These are phyloP conservation scores for Xestoiulus laeticollis DNA, from an alignment of 2,888 invertebrate species.

Conservation along the genomic window DNA sequence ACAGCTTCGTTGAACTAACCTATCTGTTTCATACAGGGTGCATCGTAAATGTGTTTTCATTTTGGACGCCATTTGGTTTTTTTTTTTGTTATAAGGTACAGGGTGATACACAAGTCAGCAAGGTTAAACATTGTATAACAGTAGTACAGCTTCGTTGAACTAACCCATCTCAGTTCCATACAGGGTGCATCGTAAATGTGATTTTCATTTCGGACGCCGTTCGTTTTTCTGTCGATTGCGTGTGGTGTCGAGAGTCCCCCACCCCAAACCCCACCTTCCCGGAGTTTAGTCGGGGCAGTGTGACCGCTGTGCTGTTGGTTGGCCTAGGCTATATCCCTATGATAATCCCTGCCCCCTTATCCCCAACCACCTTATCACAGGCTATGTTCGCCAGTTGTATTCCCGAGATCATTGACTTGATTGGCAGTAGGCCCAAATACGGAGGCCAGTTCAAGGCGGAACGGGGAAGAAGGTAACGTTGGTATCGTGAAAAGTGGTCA, in stretches of 20 bases:
- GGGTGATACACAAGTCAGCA: too few relatives aligned
- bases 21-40: too few relatives aligned
- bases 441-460: constrained; percentile 95
- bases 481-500: not conserved
- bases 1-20: too few relatives aligned
- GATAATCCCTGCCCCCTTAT: constrained; percentile 47
- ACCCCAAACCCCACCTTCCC: not conserved
- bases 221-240: too few relatives aligned
- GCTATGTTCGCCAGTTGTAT: constrained; percentile 99
- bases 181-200: too few relatives aligned
- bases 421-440: constrained; percentile 99
- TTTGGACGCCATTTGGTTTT: too few relatives aligned
- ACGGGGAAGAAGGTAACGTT: constrained; percentile 90
- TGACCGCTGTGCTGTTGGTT: not conserved
- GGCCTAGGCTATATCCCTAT: constrained; percentile 7
- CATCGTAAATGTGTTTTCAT: too few relatives aligned
- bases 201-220: not conserved
- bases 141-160: too few relatives aligned
- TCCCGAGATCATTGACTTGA: constrained; percentile 99
- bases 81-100: too few relatives aligned
- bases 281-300: not conserved
- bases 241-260: not conserved
- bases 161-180: not conserved
- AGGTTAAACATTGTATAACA: too few relatives aligned
- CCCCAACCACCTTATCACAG: constrained; percentile 67